Evolutionary conservation across 1,140 invertebrate genomes (phyloP), one percentile per base, ranked within the genome.

Genomic region (Drosophila serrata): DNA sequence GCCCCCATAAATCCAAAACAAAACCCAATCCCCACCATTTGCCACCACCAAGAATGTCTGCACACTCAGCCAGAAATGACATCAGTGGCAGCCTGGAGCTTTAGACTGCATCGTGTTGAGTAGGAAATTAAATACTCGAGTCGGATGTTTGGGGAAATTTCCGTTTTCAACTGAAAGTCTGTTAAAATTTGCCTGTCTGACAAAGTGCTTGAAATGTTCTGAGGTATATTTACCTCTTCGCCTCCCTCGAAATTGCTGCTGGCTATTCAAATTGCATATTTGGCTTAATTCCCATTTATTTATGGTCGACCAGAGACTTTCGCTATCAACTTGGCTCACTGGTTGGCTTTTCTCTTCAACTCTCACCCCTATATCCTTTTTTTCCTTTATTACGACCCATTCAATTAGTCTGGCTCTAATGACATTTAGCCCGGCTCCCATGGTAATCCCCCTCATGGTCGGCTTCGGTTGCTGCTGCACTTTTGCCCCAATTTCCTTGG

Each of bases 41-140:
- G 43, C 65, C 60, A 70, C 67, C 79, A 58, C 76, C 56, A 45
- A 58, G 49, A 51, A 39, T 55, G 75, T 81, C 68, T 79, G 58
- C 65, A 48, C 75, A 69, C 62, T 58, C 70, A 65, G 46, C 64
- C 27, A 46, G 60, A 80, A 80, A 80, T 84, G 81, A 84, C 82
- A 86, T 81, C 79, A 86, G 79, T 72, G 57, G 43, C 42, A 45
- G 42, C 55, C 49, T 17, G 58, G 24, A 60, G 33, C 39, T 68
- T 31, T 31, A 60, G 73, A 61, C 84, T 87, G 82, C 84, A 88
- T 60, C 79, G 76, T 75, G 76, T 75, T 78, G 51, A 75, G 85
- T 75, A 55, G 85, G 85, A 88, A 88, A 88, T 88, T 88, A 88
- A 88, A 88, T 88, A 81, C 81, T 90, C 74, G 65, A 79, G 85